Base-by-base conservation (phyloP, 1,140 invertebrate species). In the Drosophila tani region DNA sequence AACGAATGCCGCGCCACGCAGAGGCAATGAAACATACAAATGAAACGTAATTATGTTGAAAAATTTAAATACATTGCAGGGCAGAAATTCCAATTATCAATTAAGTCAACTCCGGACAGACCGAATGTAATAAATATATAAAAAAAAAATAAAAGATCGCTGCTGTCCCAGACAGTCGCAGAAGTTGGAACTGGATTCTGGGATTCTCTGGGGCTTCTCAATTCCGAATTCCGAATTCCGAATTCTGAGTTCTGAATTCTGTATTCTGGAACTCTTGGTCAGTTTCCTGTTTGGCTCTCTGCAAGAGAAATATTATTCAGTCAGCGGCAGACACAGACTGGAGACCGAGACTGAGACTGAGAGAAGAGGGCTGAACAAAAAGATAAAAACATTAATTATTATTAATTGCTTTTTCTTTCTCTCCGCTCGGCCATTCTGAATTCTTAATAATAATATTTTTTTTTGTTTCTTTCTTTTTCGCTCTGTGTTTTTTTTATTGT, bases 301-400 rank as follows among this genome's bases (percentile, higher is more conserved):
- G 51, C 38, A 56, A 62, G 41, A 58, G 55, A 58, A 76, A 47
- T 57, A 69, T 51, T 69, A 79, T 73, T 59, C 73, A 57, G 38
- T 71, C 73, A 57, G 38, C 29, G 57, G 69, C 43, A 47, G 11
- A 46, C 32, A 35, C 32, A 9, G 32, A 60, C 41, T 38, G 46
- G 46, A 15, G 21, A 46, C 2, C 17, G 17, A 46, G 27, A 56
- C 41, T 38, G 47, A 15, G 17, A 53, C 2, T 19, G 19, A 47
- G 32, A 21, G 32, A 51, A 41, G 58, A 60, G 59, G 53, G 66
- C 62, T 45, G 71, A 75, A 90, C 69, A 90, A 84, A 87, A 81
- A 88, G 81, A 88, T 90, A 88, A 88, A 88, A 88, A 88, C 81
- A 88, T 88, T 90, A 88, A 88, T 88, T 90, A 88, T 88, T 88